Base-by-base conservation (phyloP, 2,888 invertebrate species). In the Stictocephala bisonia region DNA sequence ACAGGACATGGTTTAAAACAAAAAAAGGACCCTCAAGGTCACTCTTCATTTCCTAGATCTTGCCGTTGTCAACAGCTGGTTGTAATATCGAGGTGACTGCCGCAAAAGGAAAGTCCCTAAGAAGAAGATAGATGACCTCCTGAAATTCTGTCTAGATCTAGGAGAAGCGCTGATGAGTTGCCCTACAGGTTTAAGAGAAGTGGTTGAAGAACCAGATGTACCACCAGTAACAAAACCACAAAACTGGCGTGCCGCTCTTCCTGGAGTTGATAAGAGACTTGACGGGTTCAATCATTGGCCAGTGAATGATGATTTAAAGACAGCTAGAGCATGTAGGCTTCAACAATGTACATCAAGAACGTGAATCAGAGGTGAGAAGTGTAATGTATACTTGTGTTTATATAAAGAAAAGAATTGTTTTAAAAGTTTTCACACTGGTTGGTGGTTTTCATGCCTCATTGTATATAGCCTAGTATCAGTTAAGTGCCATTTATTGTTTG, bases 21-120 rank as follows among this genome's bases (percentile, higher is more conserved):
- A 64, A 64, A 18, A 64, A 64, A 40, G 67, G 67, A 67, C 67
- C n/a, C 48, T 44, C 0, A 67, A 67, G 15, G 67, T 67, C 1
- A 67, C 44, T 26, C 20, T 67, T 2, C 67, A 67, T 27, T 67
- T 67, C 20, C 27, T 48, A 2, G 67, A 67, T 35, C 26, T 67
- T 4, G 44, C 26, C 1, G 67, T 67, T 44, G 48, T 67, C 1
- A 67, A 67, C n/a, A n/a, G 44, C 22, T 67, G 48, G 67, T 13
- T 67, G 7, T 48, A 67, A 22, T 67, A 67, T 24, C 44, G 48
- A 29, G n/a, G 67, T 4, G 48, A 67, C 1, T 44, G 26, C 4
- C 22, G 27, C 0, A 2, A 22, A 7, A 31, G 22, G 0, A 48
- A 13, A 35, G 3, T 24, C 1, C 44, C 26, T 35, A 44, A 67